Percentiles rank a stretch among this genome's conserved stretches.
These are phyloP conservation scores for Lasius platythorax DNA, from an alignment of 2,888 invertebrate species.

Conservation along the genomic window DNA sequence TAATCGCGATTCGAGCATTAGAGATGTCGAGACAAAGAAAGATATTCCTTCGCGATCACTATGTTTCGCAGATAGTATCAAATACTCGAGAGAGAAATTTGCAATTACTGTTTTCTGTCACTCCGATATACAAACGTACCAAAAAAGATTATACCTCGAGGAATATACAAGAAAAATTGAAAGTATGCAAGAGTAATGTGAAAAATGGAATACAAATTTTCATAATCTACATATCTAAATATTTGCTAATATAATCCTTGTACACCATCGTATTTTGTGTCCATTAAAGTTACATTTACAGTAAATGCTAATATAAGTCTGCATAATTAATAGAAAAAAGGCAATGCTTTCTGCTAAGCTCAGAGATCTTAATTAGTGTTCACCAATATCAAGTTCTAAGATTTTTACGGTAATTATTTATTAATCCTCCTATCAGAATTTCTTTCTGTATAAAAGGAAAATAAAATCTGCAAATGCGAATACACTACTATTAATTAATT, in stretches of 20 bases:
- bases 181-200: neutral
- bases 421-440: neutral
- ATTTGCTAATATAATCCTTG: neutral
- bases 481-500: neutral
- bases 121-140: neutral
- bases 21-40: slow-evolving; percentile 19
- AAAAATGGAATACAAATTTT: neutral
- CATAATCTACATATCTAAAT: neutral
- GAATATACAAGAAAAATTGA: neutral
- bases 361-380: slow-evolving; percentile 24
- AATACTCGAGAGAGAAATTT: neutral
- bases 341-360: neutral
- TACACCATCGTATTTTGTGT: neutral
- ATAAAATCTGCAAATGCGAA: neutral
- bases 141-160: neutral
- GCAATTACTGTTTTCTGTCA: neutral
- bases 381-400: slow-evolving; percentile 11
- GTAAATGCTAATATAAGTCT: neutral
- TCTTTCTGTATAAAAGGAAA: neutral
- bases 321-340: slow-evolving; percentile 8
- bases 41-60: neutral
- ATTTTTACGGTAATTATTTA: slow-evolving; percentile 14
- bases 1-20: neutral
- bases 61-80: neutral
- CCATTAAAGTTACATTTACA: neutral